Evolutionary conservation across 2,888 invertebrate genomes (phyloP).

Genomic region (Strigamia transsilvanica): DNA sequence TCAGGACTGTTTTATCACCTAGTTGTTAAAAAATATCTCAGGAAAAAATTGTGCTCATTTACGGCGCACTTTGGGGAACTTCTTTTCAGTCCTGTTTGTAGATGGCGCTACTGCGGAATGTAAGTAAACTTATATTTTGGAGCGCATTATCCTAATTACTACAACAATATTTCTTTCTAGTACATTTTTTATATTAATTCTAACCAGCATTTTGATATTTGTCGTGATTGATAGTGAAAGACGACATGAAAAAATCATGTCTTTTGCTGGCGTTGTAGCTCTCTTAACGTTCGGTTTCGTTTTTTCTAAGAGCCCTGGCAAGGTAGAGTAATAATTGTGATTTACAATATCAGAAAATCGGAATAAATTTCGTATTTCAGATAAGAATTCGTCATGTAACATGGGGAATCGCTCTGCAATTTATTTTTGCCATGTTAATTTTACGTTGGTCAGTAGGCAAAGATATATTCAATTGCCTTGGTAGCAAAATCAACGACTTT

Average conservation of each 20-base stretch:
- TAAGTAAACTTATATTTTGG: background rate
- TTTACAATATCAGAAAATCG: background rate
- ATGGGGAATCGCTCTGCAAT: conserved; percentile 83
- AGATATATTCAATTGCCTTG: conserved; percentile 74
- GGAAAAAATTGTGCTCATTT: background rate
- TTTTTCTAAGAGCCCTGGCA: conserved; percentile 71
- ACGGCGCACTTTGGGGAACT: background rate
- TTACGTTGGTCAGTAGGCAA: conserved; percentile 85
- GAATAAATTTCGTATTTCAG: conserved; percentile 62
- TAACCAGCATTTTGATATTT: conserved; percentile 65
- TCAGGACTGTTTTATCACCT: conserved; percentile 72
- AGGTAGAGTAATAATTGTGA: conserved; percentile 63
- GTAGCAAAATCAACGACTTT: conserved; percentile 77
- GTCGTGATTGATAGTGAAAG: conserved; percentile 73
- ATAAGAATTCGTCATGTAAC: conserved; percentile 82
- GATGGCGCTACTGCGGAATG: background rate
- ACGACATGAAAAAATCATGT: conserved; percentile 72
- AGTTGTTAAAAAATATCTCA: conserved; percentile 67
- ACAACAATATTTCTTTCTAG: background rate
- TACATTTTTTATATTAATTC: background rate
- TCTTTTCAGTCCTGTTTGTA: background rate
- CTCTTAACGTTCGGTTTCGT: conserved; percentile 73
- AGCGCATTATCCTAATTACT: background rate
- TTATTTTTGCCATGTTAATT: conserved; percentile 82
- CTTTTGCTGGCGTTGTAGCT: conserved; percentile 73